phyloP scores from a whole-genome alignment of 2,888 invertebrate genomes.

The Pelosia muscerda region DNA sequence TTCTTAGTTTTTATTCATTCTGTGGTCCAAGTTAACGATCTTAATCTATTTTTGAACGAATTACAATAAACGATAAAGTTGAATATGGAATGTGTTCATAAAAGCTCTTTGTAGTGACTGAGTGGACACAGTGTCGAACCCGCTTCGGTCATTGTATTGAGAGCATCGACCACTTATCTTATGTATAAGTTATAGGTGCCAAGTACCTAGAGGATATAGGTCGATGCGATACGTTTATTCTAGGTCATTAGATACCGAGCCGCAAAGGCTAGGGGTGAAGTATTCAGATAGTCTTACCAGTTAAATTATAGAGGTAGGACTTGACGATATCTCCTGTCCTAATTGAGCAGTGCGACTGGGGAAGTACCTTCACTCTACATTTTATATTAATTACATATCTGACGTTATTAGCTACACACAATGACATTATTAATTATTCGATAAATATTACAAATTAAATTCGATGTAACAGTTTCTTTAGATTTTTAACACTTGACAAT shows the following conservation, averaged over 20 bases:
- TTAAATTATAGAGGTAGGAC: neutral
- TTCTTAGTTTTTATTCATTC: too few relatives aligned
- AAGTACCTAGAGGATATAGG: constrained; percentile 9
- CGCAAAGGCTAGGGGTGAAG: neutral
- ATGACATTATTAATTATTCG: too few relatives aligned
- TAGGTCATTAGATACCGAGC: constrained; percentile 11
- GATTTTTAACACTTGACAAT: too few relatives aligned
- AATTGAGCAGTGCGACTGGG: too few relatives aligned
- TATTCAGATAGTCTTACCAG: neutral
- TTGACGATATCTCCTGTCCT: neutral
- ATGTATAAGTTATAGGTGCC: constrained; percentile 25
- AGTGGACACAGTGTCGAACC: neutral
- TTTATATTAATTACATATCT: too few relatives aligned
- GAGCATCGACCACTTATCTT: constrained; percentile 18
- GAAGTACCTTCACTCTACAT: too few relatives aligned
- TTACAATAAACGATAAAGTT: neutral
- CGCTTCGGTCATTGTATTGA: neutral
- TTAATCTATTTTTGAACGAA: too few relatives aligned
- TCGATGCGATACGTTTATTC: constrained; percentile 14
- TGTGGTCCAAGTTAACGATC: too few relatives aligned
- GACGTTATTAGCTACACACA: too few relatives aligned
- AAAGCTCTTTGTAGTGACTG: neutral
- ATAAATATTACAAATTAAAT: too few relatives aligned
- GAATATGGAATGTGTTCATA: neutral
- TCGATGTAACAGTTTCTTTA: too few relatives aligned